Base-by-base conservation (phyloP, 2,113 vertebrate species). In the Myotis yumanensis region DNA sequence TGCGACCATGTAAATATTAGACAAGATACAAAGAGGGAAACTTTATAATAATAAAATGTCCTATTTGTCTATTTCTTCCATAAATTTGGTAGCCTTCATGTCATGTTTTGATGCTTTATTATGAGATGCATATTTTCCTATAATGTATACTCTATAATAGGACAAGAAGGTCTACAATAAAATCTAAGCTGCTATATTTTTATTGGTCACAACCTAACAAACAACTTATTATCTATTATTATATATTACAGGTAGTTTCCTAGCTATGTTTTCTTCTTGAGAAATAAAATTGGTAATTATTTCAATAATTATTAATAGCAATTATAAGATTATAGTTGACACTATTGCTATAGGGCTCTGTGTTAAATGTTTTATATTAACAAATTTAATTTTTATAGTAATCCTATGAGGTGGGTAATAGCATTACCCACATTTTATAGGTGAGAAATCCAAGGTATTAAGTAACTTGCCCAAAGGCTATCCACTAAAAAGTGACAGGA, bases 221-320 rank as follows among this genome's bases (percentile, higher is more conserved):
- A 68, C 20, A 90, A 48, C 30, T 40, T 72, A 23, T 77, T 18
- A 54, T 72, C 52, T 72, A 37, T 40, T 75, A 86, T 90, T 30
- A 71, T 7, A 73, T 15, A 57, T 25, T 57, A 69, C 5, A 83
- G 22, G 25, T 40, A 93, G 48, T 81, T 30, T 86, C 66, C 48
- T 68, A 28, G 17, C 35, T 90, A 51, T 46, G 68, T 69, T 86
- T 81, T 89, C 46, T 81, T 86, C 85, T 46, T 68, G 22, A 48
- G 25, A 86, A 95, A 48, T 73, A 84, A 46, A 85, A 57, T 3
- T 79, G 46, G 37, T 37, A 86, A 90, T 81, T 82, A 81, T 76
- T 82, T 76, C 22, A 81, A 23, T 81, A 81, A 59, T 14, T 93
- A 90, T 12, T 93, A 90, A 86, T 3, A 75, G 40, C n/a, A 93